Percentiles rank a stretch among this genome's conserved stretches.
These are phyloP conservation scores for Zonotrichia leucophrys DNA, from an alignment of 2,113 vertebrate species.

Conservation along the genomic window DNA sequence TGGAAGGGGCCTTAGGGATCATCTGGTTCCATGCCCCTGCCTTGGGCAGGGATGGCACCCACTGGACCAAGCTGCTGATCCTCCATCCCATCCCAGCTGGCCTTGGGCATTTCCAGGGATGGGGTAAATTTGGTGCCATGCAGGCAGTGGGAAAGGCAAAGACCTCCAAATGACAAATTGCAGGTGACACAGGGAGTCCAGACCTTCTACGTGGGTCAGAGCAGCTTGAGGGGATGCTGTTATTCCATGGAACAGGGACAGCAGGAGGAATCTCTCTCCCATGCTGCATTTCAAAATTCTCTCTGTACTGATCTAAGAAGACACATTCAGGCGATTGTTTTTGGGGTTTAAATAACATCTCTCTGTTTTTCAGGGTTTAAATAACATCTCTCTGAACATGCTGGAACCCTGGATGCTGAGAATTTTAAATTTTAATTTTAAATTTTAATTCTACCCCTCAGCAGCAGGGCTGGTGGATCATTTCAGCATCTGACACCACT, in stretches of 20 bases:
- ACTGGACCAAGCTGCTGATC: neutral
- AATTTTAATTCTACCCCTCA: neutral
- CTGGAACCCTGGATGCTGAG: neutral
- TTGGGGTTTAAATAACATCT: neutral
- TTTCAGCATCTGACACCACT: neutral
- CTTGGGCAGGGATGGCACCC: neutral
- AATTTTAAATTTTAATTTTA: neutral
- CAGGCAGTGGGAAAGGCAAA: neutral
- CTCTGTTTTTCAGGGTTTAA: neutral
- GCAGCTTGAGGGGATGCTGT: neutral
- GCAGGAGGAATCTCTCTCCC: neutral
- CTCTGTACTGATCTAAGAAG: neutral
- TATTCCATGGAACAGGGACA: neutral
- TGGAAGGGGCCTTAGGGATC: neutral
- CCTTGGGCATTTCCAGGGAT: neutral
- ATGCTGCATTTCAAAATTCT: accelerated
- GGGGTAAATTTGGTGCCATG: neutral
- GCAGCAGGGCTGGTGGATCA: neutral
- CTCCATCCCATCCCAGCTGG: neutral
- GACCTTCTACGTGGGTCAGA: neutral
- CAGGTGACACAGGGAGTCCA: neutral
- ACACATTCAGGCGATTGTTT: neutral
- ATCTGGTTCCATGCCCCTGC: neutral
- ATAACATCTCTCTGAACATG: neutral
- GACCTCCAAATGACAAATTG: neutral